Evolutionary conservation across 2,888 invertebrate species (phyloP).

Genomic region (Melanchra persicariae): DNA sequence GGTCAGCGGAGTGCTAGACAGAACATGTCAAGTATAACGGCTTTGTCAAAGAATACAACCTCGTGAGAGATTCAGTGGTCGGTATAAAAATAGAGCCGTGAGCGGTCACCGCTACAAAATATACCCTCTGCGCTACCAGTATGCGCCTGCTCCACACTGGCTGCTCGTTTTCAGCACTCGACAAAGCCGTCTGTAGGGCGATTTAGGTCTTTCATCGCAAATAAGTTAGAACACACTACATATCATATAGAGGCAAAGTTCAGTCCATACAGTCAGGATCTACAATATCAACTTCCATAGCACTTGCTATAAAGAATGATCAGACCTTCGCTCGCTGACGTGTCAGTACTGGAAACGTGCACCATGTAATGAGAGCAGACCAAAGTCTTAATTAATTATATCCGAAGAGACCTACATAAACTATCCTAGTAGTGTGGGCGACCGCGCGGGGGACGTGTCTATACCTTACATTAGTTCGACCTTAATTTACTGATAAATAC

Average conservation of each 20-base stretch:
- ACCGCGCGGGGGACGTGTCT: slow-evolving; percentile 55
- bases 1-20: slow-evolving; percentile 26
- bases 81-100: slow-evolving; percentile 86
- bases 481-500: slow-evolving; percentile 61
- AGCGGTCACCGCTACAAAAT: slow-evolving; percentile 77
- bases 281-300: neutral
- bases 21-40: slow-evolving; percentile 65
- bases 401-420: slow-evolving; percentile 73
- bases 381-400: slow-evolving; percentile 78
- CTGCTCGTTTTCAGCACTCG: slow-evolving; percentile 20
- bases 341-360: slow-evolving; percentile 26
- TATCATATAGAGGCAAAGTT: neutral
- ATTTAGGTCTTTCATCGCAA: neutral
- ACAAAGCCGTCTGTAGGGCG: too few relatives aligned
- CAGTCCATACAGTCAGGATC: neutral
- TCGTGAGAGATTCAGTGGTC: slow-evolving; percentile 76
- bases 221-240: neutral
- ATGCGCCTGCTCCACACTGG: slow-evolving; percentile 31
- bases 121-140: slow-evolving; percentile 75
- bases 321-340: neutral
- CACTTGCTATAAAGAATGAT: neutral
- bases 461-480: slow-evolving; percentile 40
- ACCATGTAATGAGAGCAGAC: slow-evolving; percentile 49
- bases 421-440: slow-evolving; percentile 66
- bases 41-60: slow-evolving; percentile 62